Evolutionary conservation across 2,113 vertebrate genomes (phyloP).

Genomic region (Pleuronectes platessa): DNA sequence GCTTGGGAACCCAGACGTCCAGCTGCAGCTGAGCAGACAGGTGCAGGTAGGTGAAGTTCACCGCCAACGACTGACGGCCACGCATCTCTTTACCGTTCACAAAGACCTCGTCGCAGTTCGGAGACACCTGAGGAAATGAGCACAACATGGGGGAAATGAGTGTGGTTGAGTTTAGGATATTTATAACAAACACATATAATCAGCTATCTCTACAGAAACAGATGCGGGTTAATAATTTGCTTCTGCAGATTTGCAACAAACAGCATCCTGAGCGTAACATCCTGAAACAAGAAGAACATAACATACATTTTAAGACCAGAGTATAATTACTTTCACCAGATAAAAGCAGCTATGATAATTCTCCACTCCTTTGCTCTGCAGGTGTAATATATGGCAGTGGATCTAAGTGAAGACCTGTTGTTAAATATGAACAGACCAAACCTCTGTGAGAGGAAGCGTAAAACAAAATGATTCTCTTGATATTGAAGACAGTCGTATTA

Average conservation of each 20-base stretch:
- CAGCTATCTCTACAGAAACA: no score
- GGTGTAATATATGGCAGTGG: not conserved
- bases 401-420: no score
- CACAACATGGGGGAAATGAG: no score
- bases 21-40: constrained; percentile 90
- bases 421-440: no score
- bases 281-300: not conserved
- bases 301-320: constrained; percentile 20
- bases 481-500: no score
- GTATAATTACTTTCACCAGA: constrained; percentile 18
- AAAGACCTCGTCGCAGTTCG: constrained; percentile 89
- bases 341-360: not conserved
- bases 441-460: no score
- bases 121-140: constrained; percentile 84
- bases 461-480: no score
- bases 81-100: constrained; percentile 97
- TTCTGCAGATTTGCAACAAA: no score
- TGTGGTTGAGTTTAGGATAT: no score
- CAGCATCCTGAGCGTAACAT: not conserved
- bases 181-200: no score
- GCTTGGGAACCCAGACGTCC: constrained; percentile 91
- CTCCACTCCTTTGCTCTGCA: not conserved
- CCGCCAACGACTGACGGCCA: constrained; percentile 87
- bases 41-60: constrained; percentile 96
- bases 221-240: no score